These are phyloP conservation scores for Pipistrellus pipistrellus DNA, from an alignment of 2,797 vertebrate genomes.

Conservation along the genomic window DNA sequence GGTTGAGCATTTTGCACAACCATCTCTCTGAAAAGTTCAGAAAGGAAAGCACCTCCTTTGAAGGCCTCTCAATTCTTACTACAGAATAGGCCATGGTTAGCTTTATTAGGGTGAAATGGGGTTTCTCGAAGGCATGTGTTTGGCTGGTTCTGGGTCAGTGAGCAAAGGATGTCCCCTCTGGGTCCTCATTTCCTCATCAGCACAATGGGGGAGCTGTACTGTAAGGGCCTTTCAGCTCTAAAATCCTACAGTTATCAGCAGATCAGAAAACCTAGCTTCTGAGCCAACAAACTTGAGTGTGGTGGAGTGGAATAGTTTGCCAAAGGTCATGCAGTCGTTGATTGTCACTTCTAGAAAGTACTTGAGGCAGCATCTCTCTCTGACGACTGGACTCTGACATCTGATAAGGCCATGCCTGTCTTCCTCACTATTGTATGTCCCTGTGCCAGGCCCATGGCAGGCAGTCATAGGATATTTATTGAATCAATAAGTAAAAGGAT, in stretches of 20 bases:
- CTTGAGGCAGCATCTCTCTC: background rate
- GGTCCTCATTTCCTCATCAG: background rate
- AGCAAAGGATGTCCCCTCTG: background rate
- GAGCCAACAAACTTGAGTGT: background rate
- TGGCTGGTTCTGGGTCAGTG: background rate
- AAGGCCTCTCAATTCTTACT: background rate
- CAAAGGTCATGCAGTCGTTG: background rate
- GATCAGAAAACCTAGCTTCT: background rate
- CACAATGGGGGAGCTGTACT: background rate
- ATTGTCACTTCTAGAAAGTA: background rate
- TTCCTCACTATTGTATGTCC: background rate
- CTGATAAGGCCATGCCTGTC: background rate
- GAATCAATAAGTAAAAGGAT: background rate
- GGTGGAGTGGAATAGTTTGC: background rate
- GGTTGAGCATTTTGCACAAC: conserved; percentile 50
- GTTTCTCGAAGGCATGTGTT: background rate
- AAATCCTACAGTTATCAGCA: background rate
- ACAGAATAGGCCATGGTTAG: background rate
- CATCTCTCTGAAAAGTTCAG: background rate
- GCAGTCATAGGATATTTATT: background rate
- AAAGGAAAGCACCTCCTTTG: background rate
- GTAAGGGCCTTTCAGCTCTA: background rate
- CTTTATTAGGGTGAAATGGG: background rate
- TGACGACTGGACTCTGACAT: background rate
- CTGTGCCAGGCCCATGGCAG: background rate